phyloP scores from a whole-genome alignment of 2,888 invertebrate genomes.

The Lobophora halterata region DNA sequence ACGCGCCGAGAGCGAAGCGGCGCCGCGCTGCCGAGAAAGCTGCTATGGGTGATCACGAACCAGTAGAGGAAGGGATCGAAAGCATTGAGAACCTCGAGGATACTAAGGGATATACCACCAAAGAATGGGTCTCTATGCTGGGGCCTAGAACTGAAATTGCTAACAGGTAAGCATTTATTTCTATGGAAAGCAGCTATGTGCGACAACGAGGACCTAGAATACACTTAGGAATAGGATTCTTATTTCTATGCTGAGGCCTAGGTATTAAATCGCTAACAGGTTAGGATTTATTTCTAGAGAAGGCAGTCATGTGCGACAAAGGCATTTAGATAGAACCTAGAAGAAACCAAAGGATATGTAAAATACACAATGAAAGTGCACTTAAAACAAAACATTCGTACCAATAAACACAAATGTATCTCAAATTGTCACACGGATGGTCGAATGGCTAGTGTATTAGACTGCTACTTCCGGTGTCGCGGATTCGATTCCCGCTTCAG shows the following conservation, averaged over 20 bases:
- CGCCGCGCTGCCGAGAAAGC: conserved; percentile 92
- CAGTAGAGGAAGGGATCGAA: conserved; percentile 90
- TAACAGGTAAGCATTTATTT: conserved; percentile 82
- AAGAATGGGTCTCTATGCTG: conserved; percentile 98
- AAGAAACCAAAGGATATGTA: conserved; percentile 98
- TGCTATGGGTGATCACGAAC: conserved; percentile 88
- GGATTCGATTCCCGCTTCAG: no score
- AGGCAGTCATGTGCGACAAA: conserved; percentile 89
- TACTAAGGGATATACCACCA: conserved; percentile 95
- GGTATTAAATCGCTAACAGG: conserved; percentile 97
- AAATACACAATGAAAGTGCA: no score
- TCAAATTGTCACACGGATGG: no score
- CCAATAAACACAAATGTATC: no score
- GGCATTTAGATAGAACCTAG: conserved; percentile 99
- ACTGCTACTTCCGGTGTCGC: no score
- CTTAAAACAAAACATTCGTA: no score
- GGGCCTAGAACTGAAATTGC: conserved; percentile 98
- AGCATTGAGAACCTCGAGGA: conserved; percentile 99
- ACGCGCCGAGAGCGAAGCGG: conserved; percentile 84
- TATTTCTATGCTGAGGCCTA: conserved; percentile 96
- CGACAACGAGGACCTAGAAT: conserved; percentile 95
- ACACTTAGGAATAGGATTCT: conserved; percentile 96
- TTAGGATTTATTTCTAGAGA: conserved; percentile 61
- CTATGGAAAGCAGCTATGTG: conserved; percentile 92
- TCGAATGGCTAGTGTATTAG: no score